Evolutionary conservation across 2,797 vertebrate species (phyloP), one percentile per base, ranked within the genome.

Genomic region (Helostoma temminkii): DNA sequence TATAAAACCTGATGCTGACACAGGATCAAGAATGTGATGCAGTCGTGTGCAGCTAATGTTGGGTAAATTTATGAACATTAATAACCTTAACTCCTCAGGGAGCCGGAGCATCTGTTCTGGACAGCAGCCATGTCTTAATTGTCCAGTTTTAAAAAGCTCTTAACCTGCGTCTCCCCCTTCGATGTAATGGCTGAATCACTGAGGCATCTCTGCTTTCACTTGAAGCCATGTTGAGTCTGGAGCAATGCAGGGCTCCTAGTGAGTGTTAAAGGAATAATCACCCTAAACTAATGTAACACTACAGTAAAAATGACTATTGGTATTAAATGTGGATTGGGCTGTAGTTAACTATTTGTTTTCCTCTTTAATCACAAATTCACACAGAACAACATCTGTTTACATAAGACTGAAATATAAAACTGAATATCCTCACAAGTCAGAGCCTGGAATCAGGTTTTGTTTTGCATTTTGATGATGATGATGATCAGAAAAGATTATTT

Each of bases 121-220:
- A 57, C 26, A 28, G 34, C 26, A 21, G 74, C 28, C 28, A 57
- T 2, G 41, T 55, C 61, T 36, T 66, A 49, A 72, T 47, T 22
- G 65, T 25, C 16, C 18, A 1, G 12, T 62, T 71, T 50, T 53
- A 25, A 80, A 73, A 67, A 63, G 62, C 76, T 76, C 36, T 76
- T 37, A 71, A 66, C 55, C 66, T 24, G 55, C 2, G 34, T 75
- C 49, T 32, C 16, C 32, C 53, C 50, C 16, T 58, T 26, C 5
- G 61, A 47, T 54, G 25, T 28, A 21, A 36, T 5, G 15, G 46
- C 21, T 47, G 12, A 45, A 45, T 14, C 45, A 46, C 54, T 60
- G 14, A 1, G 25, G n/a, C 26, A 26, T 26, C 21, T 21, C n/a
- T 28, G 5, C 43, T 41, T 25, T 68, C 19, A 28, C 15, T 22